Conservation (phyloP, 2,888 invertebrate genomes). For the Suillia variegata region DNA sequence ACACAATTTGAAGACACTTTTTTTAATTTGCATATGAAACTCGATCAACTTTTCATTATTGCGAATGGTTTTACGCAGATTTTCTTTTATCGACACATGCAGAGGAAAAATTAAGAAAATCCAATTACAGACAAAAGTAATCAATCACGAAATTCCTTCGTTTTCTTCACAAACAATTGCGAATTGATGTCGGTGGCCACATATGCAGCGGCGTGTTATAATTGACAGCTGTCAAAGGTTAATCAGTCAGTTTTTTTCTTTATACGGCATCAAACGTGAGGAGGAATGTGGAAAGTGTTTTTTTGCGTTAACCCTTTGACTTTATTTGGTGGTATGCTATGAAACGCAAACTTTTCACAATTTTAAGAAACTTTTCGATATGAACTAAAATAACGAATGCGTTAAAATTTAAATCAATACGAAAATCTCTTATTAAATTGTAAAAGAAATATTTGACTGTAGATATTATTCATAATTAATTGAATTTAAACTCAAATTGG, state of each 20-base stretch:
- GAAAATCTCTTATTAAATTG: too few relatives aligned
- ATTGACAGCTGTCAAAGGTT: constrained; percentile 54
- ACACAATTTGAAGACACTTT: too few relatives aligned
- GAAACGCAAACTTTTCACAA: neutral
- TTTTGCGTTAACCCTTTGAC: neutral
- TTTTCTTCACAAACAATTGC: neutral
- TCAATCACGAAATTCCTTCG: constrained; percentile 8
- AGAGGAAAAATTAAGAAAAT: neutral
- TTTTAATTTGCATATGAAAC: too few relatives aligned
- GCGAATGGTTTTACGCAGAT: neutral
- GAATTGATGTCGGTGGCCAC: constrained; percentile 8
- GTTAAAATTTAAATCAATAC: too few relatives aligned
- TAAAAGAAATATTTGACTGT: too few relatives aligned
- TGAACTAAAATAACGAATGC: too few relatives aligned
- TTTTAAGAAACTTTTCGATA: neutral
- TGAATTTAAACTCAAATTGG: too few relatives aligned
- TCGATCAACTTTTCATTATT: too few relatives aligned
- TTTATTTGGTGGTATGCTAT: neutral
- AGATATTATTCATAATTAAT: too few relatives aligned
- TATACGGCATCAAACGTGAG: constrained; percentile 15
- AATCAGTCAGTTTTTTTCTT: constrained; percentile 51
- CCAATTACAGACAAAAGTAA: neutral
- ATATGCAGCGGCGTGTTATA: constrained; percentile 26
- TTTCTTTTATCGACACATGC: neutral
- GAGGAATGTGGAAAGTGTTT: neutral